A percentile compares a stretch with the other conserved stretches of the same genome.
phyloP scores from a whole-genome alignment of 1,140 invertebrate species.

The Papilio polyxenes region DNA sequence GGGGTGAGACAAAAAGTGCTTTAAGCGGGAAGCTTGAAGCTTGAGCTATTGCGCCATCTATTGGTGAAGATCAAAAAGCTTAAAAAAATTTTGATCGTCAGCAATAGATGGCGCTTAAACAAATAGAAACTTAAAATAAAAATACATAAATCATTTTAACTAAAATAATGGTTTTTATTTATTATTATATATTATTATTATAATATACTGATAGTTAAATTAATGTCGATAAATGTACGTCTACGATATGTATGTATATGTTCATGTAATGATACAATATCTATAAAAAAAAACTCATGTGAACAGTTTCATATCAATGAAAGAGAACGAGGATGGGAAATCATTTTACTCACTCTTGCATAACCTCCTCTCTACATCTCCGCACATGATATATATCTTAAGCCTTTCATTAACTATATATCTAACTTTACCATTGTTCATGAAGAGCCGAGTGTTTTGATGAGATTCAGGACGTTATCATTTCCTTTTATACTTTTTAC shows the following conservation, averaged over 20 bases:
- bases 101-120: background rate
- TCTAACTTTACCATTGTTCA: background rate
- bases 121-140: no score
- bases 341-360: slow-evolving; percentile 9
- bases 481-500: background rate
- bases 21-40: background rate
- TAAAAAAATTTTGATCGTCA: background rate
- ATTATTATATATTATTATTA: no score
- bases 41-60: no score
- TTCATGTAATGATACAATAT: background rate
- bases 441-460: background rate
- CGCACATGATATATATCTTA: background rate
- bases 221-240: no score
- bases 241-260: no score
- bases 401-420: background rate
- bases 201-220: no score
- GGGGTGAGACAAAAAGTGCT: background rate
- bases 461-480: background rate
- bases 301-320: background rate
- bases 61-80: no score
- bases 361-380: background rate
- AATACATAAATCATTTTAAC: no score
- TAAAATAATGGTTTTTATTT: no score
- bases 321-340: slow-evolving; percentile 13
- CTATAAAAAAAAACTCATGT: background rate